Evolutionary conservation across 2,888 invertebrate genomes (phyloP).

Genomic region (Apamea sordens): DNA sequence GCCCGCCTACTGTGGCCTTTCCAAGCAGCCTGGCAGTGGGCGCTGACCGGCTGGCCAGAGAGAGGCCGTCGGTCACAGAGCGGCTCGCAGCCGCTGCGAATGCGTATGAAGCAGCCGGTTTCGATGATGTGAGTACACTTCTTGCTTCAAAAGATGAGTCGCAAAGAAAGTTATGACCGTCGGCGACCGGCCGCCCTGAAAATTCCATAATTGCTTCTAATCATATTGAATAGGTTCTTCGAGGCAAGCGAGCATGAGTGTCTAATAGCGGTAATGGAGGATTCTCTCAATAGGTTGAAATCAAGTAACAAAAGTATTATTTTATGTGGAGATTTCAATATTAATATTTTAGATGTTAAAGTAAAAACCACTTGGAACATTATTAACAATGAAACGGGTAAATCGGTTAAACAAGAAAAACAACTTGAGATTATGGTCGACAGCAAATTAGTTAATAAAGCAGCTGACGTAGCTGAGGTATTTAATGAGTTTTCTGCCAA

Average conservation of each 20-base stretch:
- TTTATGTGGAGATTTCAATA: too few species aligned
- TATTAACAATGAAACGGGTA: too few species aligned
- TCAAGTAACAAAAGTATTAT: too few species aligned
- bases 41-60: slow-evolving; percentile 30
- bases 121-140: slow-evolving; percentile 78
- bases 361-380: too few species aligned
- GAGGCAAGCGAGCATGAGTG: neutral
- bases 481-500: too few species aligned
- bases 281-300: too few species aligned
- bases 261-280: neutral
- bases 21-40: slow-evolving; percentile 72
- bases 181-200: neutral
- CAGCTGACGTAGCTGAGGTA: too few species aligned
- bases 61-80: slow-evolving; percentile 68
- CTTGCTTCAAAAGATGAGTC: slow-evolving; percentile 13
- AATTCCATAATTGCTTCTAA: neutral
- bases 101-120: slow-evolving; percentile 67
- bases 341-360: too few species aligned
- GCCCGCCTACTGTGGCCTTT: slow-evolving; percentile 49
- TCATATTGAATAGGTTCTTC: neutral
- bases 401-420: too few species aligned
- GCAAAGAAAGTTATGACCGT: too few species aligned
- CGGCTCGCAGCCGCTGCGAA: slow-evolving; percentile 56
- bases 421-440: too few species aligned
- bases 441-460: too few species aligned